Base-by-base conservation (phyloP, 2,113 vertebrate genomes). In the Jacana jacana region DNA sequence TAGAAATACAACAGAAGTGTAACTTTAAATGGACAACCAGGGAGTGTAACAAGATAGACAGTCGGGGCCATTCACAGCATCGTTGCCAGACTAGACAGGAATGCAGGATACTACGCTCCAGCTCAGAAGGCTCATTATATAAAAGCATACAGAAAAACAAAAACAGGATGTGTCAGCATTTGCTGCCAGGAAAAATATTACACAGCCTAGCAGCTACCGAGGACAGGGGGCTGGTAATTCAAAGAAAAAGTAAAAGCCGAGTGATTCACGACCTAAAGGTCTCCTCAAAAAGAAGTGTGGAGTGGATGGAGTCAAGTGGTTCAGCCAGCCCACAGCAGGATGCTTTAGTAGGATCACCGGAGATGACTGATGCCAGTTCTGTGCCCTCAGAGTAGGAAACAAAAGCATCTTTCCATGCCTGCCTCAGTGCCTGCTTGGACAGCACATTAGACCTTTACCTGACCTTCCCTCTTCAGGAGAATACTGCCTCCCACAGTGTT, bases 91-190 rank as follows among this genome's bases (percentile, higher is more conserved):
- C 79, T 63, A 92, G 48, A 81, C 18, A 81, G 58, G 70, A 44
- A 63, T 73, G 37, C 54, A 91, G 73, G 86, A 84, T 51, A 85
- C 49, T 40, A 7, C 65, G 19, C 20, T 61, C 44, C 17, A 9
- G 88, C 89, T 80, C 82, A 82, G 22, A 82, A 82, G 42, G 37
- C 30, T 91, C 57, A 65, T 46, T 49, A 69, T 18, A 69, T 51
- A 89, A 94, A 95, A 81, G n/a, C 88, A 95, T 70, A 81, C 27
- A 81, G 71, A 93, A 96, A 81, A 79, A 84, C 33, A 76, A 92
- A 92, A 94, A 51, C 49, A 89, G 18, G 37, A 44, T 8, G 1
- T 76, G 31, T 81, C 72, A 92, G 81, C 61, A n/a, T 70, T 89
- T 90, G 75, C 63, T 82, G 76, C 80, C 72, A 79, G 64, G 48